Evolutionary conservation across 2,888 invertebrate genomes (phyloP).

Genomic region (Eupithecia vulgata): DNA sequence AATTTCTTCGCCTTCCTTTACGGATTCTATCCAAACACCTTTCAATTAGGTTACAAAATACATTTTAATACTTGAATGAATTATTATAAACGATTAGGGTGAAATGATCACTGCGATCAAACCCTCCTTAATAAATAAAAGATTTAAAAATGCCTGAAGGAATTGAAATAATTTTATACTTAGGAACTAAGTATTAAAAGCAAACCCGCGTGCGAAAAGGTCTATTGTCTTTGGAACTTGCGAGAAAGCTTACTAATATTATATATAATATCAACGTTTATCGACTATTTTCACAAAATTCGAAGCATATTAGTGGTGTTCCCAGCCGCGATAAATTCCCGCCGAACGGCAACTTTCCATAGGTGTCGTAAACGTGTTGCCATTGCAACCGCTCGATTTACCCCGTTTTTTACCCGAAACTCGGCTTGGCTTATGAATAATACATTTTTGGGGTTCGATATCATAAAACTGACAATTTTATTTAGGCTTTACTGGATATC

Average conservation of each 20-base stretch:
- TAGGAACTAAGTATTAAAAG: neutral
- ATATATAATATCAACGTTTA: neutral
- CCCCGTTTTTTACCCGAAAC: slow-evolving; percentile 33
- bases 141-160: no score
- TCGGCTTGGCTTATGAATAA: slow-evolving; percentile 29
- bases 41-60: neutral
- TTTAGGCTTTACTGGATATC: slow-evolving; percentile 11
- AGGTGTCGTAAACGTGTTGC: slow-evolving; percentile 32
- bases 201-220: neutral
- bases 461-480: slow-evolving; percentile 21
- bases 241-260: neutral
- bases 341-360: slow-evolving; percentile 15
- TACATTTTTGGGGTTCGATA: slow-evolving; percentile 35
- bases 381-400: slow-evolving; percentile 30
- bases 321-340: slow-evolving; percentile 16
- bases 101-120: no score
- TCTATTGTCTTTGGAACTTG: neutral
- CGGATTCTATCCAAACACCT: neutral
- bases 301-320: slow-evolving; percentile 15
- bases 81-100: no score
- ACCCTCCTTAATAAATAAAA: no score
- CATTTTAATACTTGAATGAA: no score
- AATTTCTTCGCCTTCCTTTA: neutral
- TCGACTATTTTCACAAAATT: slow-evolving; percentile 9
- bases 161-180: no score